phyloP scores from a whole-genome alignment of 2,113 vertebrate species.

The Formicarius rufipectus region DNA sequence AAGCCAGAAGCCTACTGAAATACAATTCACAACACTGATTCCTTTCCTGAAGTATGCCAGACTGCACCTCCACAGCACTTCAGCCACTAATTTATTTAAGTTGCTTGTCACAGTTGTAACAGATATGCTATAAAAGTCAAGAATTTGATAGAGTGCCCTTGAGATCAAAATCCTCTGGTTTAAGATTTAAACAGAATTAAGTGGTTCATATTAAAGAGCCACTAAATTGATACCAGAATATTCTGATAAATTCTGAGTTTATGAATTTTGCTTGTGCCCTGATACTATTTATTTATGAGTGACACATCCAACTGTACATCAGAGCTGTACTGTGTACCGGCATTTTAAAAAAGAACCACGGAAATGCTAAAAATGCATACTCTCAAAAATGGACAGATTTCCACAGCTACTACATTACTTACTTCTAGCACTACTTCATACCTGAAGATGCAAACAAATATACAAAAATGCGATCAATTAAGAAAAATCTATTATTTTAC shows the following conservation, averaged over 20 bases:
- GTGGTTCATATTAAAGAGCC: neutral
- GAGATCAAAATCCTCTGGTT: neutral
- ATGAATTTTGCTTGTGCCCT: neutral
- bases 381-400: neutral
- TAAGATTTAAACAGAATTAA: neutral
- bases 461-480: neutral
- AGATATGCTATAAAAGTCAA: neutral
- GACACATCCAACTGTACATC: neutral
- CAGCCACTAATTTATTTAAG: neutral
- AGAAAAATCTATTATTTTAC: neutral
- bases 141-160: neutral
- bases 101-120: neutral
- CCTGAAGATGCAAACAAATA: neutral
- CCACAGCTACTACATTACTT: neutral
- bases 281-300: neutral
- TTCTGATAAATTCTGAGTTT: neutral
- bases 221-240: neutral
- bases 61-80: neutral
- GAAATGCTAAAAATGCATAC: neutral
- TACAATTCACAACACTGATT: neutral
- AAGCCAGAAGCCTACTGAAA: neutral
- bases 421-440: neutral
- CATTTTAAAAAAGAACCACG: neutral
- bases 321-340: neutral
- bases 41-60: neutral